These are phyloP conservation scores for Heliconius melpomene DNA, from an alignment of 1,140 invertebrate species.

Conservation along the genomic window DNA sequence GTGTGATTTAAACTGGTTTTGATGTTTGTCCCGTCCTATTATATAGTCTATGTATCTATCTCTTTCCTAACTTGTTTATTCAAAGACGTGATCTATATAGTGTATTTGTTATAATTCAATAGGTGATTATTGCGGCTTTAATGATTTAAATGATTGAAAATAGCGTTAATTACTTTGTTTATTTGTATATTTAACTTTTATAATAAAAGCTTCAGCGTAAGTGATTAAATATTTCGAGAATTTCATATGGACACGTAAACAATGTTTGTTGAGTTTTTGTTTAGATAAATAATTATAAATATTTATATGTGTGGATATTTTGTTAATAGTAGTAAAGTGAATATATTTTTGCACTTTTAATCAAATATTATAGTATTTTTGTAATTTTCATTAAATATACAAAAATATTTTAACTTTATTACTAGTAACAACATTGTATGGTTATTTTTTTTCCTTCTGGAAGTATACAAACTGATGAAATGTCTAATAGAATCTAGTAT, in stretches of 20 bases:
- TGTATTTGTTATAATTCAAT: neutral
- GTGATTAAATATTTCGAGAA: neutral
- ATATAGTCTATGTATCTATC: slow-evolving; percentile 12
- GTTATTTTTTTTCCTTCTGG: neutral
- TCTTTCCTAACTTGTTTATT: slow-evolving; percentile 3
- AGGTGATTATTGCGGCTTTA: neutral
- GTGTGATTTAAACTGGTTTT: slow-evolving; percentile 17
- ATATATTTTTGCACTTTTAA: too few species aligned
- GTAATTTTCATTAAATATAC: too few species aligned
- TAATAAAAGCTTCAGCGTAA: neutral
- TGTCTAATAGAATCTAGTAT: too few species aligned
- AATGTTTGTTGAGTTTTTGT: slow-evolving; percentile 35
- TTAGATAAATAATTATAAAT: too few species aligned
- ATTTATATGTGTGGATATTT: too few species aligned
- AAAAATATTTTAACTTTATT: too few species aligned
- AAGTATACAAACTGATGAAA: too few species aligned
- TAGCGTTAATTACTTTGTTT: neutral
- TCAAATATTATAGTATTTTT: neutral
- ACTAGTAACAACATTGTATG: too few species aligned
- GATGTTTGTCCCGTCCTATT: slow-evolving; percentile 6
- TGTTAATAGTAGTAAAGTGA: too few species aligned
- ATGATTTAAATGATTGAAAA: neutral
- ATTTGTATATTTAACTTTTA: neutral
- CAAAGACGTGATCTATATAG: neutral
- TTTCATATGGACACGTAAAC: neutral